Conservation (phyloP, 2,113 vertebrate species). For the Tamias sibiricus region DNA sequence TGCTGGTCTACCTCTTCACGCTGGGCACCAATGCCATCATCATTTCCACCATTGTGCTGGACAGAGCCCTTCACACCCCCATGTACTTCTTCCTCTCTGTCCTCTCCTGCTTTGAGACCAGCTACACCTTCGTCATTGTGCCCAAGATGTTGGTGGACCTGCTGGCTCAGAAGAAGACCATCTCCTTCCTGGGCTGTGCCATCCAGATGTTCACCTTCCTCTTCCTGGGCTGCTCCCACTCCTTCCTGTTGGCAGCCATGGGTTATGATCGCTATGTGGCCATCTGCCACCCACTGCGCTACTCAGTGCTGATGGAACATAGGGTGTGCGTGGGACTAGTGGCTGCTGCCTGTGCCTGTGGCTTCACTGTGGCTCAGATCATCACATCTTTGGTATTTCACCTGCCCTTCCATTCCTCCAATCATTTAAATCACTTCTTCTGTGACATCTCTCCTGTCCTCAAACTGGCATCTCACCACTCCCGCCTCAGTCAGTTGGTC, state of each 20-base stretch:
- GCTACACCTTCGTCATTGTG: no score
- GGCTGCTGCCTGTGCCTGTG: conserved; percentile 41
- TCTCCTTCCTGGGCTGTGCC: conserved; percentile 68
- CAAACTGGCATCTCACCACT: conserved; percentile 46
- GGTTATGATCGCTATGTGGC: no score
- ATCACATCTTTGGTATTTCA: neutral
- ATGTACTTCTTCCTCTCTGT: conserved; percentile 73
- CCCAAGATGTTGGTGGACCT: no score
- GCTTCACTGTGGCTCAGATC: neutral
- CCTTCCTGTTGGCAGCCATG: no score
- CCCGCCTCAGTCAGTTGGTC: conserved; percentile 33
- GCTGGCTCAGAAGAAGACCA: neutral
- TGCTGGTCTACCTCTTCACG: conserved; percentile 65
- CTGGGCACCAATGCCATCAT: conserved; percentile 64
- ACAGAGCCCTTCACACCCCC: conserved; percentile 58
- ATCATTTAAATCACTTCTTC: conserved; percentile 65
- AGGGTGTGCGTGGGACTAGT: conserved; percentile 25
- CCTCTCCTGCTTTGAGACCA: conserved; percentile 39
- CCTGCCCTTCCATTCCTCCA: conserved; percentile 60
- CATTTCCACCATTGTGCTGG: conserved; percentile 42
- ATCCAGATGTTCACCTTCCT: conserved; percentile 62
- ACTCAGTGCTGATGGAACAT: neutral
- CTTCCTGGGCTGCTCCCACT: no score
- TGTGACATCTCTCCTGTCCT: conserved; percentile 73
- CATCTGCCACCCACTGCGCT: neutral